Evolutionary conservation across 2,888 invertebrate species (phyloP).

Genomic region (Ganaspis brasiliensis): DNA sequence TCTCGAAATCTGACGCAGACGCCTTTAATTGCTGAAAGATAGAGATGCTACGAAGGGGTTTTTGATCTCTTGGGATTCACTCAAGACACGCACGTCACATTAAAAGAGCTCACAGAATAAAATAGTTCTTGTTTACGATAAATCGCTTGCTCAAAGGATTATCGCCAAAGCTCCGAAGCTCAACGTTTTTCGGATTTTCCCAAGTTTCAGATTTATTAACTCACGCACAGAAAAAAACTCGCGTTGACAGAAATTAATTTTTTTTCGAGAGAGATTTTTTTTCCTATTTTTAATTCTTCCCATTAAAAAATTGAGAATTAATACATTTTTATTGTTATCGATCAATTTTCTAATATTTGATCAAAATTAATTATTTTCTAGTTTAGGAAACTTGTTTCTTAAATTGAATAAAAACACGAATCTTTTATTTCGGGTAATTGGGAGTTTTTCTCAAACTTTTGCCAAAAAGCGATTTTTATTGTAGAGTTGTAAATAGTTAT

Average conservation of each 20-base stretch:
- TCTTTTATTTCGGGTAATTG: too few relatives aligned
- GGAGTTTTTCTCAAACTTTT: too few relatives aligned
- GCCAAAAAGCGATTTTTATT: slow-evolving; percentile 1
- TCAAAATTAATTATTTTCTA: too few relatives aligned
- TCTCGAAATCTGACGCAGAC: slow-evolving; percentile 44
- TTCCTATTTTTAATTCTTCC: slow-evolving; percentile 23
- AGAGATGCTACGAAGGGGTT: slow-evolving; percentile 33
- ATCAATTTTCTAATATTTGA: too few relatives aligned
- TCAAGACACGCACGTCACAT: slow-evolving; percentile 73
- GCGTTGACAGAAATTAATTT: slow-evolving; percentile 8
- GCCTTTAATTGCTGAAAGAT: slow-evolving; percentile 46
- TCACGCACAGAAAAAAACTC: neutral
- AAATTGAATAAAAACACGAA: too few relatives aligned
- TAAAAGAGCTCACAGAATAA: slow-evolving; percentile 68
- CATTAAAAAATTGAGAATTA: too few relatives aligned
- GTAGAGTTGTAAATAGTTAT: neutral
- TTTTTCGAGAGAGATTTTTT: slow-evolving; percentile 43
- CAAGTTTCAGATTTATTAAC: neutral
- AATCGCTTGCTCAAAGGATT: slow-evolving; percentile 45
- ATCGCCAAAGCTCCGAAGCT: slow-evolving; percentile 53
- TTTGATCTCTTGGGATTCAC: slow-evolving; percentile 66
- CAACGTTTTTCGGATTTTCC: neutral
- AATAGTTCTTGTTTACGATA: slow-evolving; percentile 60
- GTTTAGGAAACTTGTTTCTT: too few relatives aligned
- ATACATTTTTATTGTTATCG: too few relatives aligned